Conservation (phyloP, 2,888 invertebrate genomes). For the Dasysyrphus tricinctus region DNA sequence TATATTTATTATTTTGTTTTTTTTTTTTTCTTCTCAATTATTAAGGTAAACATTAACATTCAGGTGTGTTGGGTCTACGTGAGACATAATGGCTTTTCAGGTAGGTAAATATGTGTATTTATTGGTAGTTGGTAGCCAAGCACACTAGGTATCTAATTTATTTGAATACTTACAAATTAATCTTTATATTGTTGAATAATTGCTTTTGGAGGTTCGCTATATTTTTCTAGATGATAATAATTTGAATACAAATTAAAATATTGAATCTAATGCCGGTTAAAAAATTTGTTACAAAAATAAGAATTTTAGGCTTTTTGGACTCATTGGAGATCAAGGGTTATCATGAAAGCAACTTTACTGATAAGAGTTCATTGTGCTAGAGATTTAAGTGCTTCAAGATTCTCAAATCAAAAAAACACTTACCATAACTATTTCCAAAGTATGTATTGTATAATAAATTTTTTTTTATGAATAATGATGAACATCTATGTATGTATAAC, state of each 20-base stretch:
- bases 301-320: background rate
- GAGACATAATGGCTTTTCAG: constrained; percentile 38
- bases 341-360: constrained; percentile 77
- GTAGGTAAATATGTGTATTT: constrained; percentile 42
- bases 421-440: constrained; percentile 21
- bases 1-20: constrained; percentile 8
- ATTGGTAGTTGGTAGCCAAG: constrained; percentile 32
- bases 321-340: constrained; percentile 77
- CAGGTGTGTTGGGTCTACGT: constrained; percentile 29
- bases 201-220: background rate
- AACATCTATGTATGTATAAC: background rate
- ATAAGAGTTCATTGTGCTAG: constrained; percentile 80
- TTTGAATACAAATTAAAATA: constrained; percentile 4
- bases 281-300: background rate
- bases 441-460: background rate
- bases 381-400: constrained; percentile 31
- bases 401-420: background rate
- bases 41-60: constrained; percentile 41
- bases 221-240: background rate
- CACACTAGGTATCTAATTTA: constrained; percentile 19
- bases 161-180: constrained; percentile 4
- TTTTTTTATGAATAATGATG: background rate
- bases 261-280: background rate
- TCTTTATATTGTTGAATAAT: background rate
- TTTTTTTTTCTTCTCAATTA: constrained; percentile 4